A percentile compares a stretch with the other conserved stretches of the same genome.
These are phyloP conservation scores for Acinonyx jubatus DNA, from an alignment of 2,113 vertebrate species.

Conservation along the genomic window DNA sequence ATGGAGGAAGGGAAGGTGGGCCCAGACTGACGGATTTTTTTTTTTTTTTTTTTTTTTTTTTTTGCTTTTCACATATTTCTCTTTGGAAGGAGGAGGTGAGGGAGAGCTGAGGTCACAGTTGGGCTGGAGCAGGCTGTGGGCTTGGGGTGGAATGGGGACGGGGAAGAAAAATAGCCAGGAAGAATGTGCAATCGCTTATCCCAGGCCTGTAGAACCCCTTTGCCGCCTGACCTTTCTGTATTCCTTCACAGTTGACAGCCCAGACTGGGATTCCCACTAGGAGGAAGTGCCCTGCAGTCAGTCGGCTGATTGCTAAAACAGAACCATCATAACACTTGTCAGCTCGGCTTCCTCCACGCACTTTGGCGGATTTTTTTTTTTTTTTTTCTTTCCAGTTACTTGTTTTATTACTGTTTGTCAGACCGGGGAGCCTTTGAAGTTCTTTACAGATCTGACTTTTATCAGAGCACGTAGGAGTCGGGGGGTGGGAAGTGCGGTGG, in stretches of 20 bases:
- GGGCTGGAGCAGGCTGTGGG: not conserved
- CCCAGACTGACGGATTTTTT: not conserved
- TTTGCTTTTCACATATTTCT: conserved; percentile 19
- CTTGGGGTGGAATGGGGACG: not conserved
- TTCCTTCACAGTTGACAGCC: conserved; percentile 64
- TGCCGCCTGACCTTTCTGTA: conserved; percentile 65
- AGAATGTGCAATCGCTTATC: conserved; percentile 7
- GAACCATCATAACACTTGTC: conserved; percentile 47
- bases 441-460: conserved; percentile 69
- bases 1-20: conserved; percentile 47
- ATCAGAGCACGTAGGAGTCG: conserved; percentile 75
- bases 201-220: not conserved
- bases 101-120: not conserved
- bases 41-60: too few species aligned
- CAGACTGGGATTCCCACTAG: conserved; percentile 11
- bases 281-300: conserved; percentile 65
- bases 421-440: conserved; percentile 50
- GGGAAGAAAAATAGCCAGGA: not conserved
- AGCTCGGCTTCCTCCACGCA: conserved; percentile 52
- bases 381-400: not conserved
- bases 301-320: conserved; percentile 72
- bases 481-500: conserved; percentile 68
- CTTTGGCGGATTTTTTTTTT: conserved; percentile 13
- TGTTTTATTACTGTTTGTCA: conserved; percentile 69
- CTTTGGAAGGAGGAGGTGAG: not conserved